phyloP scores from a whole-genome alignment of 1,140 invertebrate genomes.

The Meloidogyne exigua region DNA sequence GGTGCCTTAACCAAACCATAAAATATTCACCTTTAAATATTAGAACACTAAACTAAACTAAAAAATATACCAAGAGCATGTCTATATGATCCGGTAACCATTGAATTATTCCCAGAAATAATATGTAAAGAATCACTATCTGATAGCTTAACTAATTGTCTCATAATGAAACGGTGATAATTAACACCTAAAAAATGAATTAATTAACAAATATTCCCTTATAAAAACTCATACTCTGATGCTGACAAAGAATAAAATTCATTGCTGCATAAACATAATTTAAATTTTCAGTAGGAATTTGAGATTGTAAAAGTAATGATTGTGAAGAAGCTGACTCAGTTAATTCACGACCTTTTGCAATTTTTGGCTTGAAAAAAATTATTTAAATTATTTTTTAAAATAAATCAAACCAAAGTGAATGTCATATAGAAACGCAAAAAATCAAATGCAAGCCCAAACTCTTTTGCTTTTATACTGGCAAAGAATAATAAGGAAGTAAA shows the following conservation, averaged over 20 bases:
- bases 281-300: background rate
- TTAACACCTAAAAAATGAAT: slow-evolving; percentile 29
- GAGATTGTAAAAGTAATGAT: background rate
- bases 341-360: background rate
- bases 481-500: slow-evolving; percentile 56
- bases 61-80: slow-evolving; percentile 54
- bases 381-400: slow-evolving; percentile 4
- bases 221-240: slow-evolving; percentile 47
- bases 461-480: slow-evolving; percentile 52
- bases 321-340: background rate
- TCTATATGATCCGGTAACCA: slow-evolving; percentile 60
- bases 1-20: slow-evolving; percentile 48
- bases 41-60: background rate
- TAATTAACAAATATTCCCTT: background rate
- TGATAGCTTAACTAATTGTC: slow-evolving; percentile 50
- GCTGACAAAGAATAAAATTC: slow-evolving; percentile 60
- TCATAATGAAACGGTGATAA: slow-evolving; percentile 61
- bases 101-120: slow-evolving; percentile 62
- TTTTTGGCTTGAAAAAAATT: slow-evolving; percentile 25
- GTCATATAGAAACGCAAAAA: slow-evolving; percentile 52
- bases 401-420: slow-evolving; percentile 26
- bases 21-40: slow-evolving; percentile 51
- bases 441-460: slow-evolving; percentile 56
- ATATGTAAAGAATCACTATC: slow-evolving; percentile 53
- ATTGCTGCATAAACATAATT: slow-evolving; percentile 54